Evolutionary conservation across 2,888 invertebrate genomes (phyloP).

Genomic region (Artemia sinica): DNA sequence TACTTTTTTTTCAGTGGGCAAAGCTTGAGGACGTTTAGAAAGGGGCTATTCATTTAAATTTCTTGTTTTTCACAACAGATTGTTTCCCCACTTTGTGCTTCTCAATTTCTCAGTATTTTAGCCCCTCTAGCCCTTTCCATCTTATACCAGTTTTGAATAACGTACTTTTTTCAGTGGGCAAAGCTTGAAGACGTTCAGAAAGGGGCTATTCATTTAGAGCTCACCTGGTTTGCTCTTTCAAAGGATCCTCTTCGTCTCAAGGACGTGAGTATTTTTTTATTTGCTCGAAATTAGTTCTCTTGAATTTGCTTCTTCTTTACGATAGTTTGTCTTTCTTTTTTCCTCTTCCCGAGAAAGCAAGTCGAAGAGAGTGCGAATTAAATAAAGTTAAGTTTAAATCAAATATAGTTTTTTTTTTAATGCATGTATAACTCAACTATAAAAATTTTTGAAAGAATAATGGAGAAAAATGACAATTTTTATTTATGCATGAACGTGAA

Average conservation of each 20-base stretch:
- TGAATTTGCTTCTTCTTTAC: no score
- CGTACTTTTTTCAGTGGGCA: slow-evolving; percentile 52
- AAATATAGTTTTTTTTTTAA: no score
- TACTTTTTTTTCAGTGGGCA: slow-evolving; percentile 52
- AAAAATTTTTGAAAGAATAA: no score
- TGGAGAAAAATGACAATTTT: no score
- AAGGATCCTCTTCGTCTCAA: slow-evolving; percentile 50
- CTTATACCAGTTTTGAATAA: neutral
- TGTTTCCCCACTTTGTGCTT: neutral
- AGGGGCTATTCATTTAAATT: slow-evolving; percentile 63
- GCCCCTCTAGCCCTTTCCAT: slow-evolving; percentile 3
- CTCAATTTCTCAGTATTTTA: neutral
- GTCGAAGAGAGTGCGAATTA: no score
- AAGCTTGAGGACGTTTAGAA: slow-evolving; percentile 86
- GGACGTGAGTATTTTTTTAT: slow-evolving; percentile 40
- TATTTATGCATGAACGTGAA: no score
- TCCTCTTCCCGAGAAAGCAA: no score
- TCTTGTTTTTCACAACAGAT: no score
- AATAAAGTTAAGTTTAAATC: no score
- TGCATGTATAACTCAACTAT: no score
- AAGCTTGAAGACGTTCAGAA: slow-evolving; percentile 86
- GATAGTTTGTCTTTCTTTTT: no score
- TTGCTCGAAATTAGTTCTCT: no score
- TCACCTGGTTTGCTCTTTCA: slow-evolving; percentile 72
- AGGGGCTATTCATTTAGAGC: slow-evolving; percentile 73